phyloP scores from a whole-genome alignment of 2,888 invertebrate genomes.

The Atrina japonica region DNA sequence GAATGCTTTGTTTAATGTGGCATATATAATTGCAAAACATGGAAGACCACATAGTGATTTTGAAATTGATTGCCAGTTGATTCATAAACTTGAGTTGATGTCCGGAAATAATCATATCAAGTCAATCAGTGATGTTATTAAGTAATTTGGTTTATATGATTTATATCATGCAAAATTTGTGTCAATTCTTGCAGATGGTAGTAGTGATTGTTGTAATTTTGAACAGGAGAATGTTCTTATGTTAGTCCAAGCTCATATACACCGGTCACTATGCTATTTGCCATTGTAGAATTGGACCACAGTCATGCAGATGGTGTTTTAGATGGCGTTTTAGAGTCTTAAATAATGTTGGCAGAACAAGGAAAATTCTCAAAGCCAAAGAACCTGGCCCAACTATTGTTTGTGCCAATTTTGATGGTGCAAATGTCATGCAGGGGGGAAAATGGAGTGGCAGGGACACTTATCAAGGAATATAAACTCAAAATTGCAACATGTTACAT shows the following conservation, averaged over 20 bases:
- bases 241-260: conserved; percentile 1
- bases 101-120: conserved; percentile 21
- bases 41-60: conserved; percentile 29
- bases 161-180: conserved; percentile 6
- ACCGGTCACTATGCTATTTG: conserved; percentile 6
- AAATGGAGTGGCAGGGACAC: conserved; percentile 21
- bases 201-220: conserved; percentile 17
- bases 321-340: conserved; percentile 21
- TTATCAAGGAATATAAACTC: conserved; percentile 22
- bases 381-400: conserved; percentile 18
- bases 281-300: conserved; percentile 24
- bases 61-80: conserved; percentile 1
- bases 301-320: conserved; percentile 32
- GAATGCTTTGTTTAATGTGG: conserved; percentile 14
- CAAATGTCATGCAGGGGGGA: conserved; percentile 39
- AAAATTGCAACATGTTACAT: conserved; percentile 33
- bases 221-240: conserved; percentile 37
- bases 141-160: not conserved
- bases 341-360: conserved; percentile 5
- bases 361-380: conserved; percentile 21
- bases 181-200: conserved; percentile 32
- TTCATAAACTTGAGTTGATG: conserved; percentile 25
- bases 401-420: conserved; percentile 46
- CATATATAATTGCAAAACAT: conserved; percentile 24
- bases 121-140: conserved; percentile 7